These are phyloP conservation scores for Catocala fraxini DNA, from an alignment of 2,888 invertebrate genomes.

Conservation along the genomic window DNA sequence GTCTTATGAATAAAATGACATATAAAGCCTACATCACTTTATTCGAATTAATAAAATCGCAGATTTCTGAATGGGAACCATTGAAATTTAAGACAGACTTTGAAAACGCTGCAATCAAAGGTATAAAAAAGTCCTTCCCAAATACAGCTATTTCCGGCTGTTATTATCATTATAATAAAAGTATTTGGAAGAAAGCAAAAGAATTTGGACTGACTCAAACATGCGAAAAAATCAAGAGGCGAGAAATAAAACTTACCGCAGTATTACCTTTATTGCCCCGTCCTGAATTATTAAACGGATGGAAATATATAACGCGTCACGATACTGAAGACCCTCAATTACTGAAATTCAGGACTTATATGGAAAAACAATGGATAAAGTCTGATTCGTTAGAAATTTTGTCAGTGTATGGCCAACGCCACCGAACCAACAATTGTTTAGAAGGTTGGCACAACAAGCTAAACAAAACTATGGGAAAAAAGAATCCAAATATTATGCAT, in stretches of 20 bases:
- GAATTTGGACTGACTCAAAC: constrained; percentile 16
- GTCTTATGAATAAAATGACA: too few species aligned
- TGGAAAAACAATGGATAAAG: constrained; percentile 22
- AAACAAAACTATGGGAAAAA: constrained; percentile 12
- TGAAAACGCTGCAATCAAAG: not conserved
- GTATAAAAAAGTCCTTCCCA: constrained; percentile 20
- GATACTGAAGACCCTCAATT: constrained; percentile 10
- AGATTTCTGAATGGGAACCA: too few species aligned
- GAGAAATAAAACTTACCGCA: constrained; percentile 14
- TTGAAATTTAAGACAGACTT: too few species aligned
- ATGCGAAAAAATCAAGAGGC: constrained; percentile 6
- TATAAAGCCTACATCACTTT: too few species aligned
- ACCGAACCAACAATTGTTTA: constrained; percentile 21
- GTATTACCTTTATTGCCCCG: constrained; percentile 21
- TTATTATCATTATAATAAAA: constrained; percentile 6
- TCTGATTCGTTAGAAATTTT: constrained; percentile 15
- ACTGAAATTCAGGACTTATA: constrained; percentile 12
- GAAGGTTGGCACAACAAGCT: constrained; percentile 23
- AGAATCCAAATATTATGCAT: constrained; percentile 22
- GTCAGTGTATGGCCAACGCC: constrained; percentile 20
- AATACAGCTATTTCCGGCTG: constrained; percentile 11
- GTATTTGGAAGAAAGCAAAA: constrained; percentile 20
- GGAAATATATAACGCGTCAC: constrained; percentile 15
- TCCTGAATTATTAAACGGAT: constrained; percentile 16
- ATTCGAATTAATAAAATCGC: too few species aligned